phyloP scores from a whole-genome alignment of 1,140 invertebrate species.

The Trachelipus rathkii region DNA sequence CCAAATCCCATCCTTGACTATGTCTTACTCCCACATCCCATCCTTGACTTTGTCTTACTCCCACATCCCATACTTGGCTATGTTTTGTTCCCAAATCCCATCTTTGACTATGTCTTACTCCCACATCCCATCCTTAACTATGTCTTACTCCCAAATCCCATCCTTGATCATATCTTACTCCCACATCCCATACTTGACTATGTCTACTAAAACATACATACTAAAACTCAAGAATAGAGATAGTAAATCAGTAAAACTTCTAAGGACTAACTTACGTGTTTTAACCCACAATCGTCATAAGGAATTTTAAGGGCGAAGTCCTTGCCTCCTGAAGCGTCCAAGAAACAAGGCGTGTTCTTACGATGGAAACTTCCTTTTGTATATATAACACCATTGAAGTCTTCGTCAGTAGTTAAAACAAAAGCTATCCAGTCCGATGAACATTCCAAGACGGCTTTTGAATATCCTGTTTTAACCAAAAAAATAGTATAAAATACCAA shows the following conservation, averaged over 20 bases:
- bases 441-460: neutral
- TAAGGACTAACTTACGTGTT: slow-evolving; percentile 48
- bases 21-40: too few relatives aligned
- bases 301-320: slow-evolving; percentile 57
- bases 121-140: neutral
- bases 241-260: too few relatives aligned
- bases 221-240: too few relatives aligned
- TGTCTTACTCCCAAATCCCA: neutral
- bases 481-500: neutral
- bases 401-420: slow-evolving; percentile 55
- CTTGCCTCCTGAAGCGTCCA: slow-evolving; percentile 53
- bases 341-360: slow-evolving; percentile 55
- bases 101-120: neutral
- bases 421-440: slow-evolving; percentile 36
- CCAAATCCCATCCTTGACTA: too few relatives aligned
- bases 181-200: neutral
- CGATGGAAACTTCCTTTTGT: slow-evolving; percentile 60
- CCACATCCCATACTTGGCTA: neutral
- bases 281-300: slow-evolving; percentile 57
- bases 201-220: neutral
- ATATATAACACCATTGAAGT: slow-evolving; percentile 61
- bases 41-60: too few relatives aligned
- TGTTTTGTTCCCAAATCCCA: neutral
- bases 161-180: neutral
- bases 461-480: neutral